A percentile compares a stretch with the other conserved stretches of the same genome.
Evolutionary conservation across 2,797 vertebrate species (phyloP).

Genomic region (Amazonetta brasiliensis): DNA sequence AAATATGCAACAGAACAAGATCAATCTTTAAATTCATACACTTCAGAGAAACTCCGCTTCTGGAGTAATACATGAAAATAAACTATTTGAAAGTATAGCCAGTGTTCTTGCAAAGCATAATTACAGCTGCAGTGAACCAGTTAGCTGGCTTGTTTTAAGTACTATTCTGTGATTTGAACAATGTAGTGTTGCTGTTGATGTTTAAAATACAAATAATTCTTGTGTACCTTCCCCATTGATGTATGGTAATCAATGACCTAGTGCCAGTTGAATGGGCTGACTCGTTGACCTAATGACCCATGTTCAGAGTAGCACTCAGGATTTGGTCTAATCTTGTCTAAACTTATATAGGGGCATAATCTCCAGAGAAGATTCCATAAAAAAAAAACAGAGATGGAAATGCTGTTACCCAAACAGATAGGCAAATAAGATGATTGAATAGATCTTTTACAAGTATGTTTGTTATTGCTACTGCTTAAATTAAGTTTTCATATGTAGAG

Average conservation of each 20-base stretch:
- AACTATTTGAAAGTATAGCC: background rate
- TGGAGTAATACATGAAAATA: background rate
- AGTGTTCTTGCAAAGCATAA: background rate
- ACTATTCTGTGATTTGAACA: background rate
- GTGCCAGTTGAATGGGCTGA: background rate
- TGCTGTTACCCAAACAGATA: background rate
- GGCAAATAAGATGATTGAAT: background rate
- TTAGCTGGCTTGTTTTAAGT: background rate
- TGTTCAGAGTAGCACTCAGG: background rate
- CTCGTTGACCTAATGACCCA: background rate
- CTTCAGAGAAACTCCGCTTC: background rate
- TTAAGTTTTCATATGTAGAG: background rate
- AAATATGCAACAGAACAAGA: background rate
- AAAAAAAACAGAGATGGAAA: background rate
- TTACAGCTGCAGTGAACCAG: background rate
- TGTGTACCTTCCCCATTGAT: background rate
- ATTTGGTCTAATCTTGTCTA: background rate
- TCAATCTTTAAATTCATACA: background rate
- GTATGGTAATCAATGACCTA: background rate
- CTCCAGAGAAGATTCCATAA: background rate
- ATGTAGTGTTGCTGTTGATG: background rate
- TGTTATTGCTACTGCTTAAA: background rate
- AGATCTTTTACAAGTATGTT: background rate
- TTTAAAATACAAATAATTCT: background rate
- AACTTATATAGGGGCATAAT: background rate